Evolutionary conservation across 2,113 vertebrate genomes (phyloP), one percentile per base, ranked within the genome.

Genomic region (Paraplagusia blochii): DNA sequence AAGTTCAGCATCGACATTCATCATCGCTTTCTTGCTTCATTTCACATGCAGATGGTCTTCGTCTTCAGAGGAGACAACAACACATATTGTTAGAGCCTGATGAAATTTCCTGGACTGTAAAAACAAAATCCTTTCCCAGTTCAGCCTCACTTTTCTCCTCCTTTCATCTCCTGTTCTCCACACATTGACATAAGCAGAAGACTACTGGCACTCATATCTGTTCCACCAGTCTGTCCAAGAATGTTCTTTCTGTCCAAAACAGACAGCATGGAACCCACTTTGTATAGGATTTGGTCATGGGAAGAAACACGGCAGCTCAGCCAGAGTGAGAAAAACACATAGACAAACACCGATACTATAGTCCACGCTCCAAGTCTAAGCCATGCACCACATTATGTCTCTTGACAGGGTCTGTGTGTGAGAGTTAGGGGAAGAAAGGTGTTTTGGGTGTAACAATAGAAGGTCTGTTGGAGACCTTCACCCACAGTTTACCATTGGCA

Each of bases 371-470:
- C 1, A 48, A 52, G 67, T 77, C 61, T 74, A 72, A 77, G 62
- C 63, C 72, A 45, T 58, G 59, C 63, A 51, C 22, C 6, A 29
- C 22, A 29, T 29, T 29, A 29, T 29, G 22, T 29, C 22, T 29
- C 22, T 29, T 4, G 22, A 29, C 22, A 29, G 22, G 22, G 3
- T 29, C 22, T 29, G 22, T 65, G 43, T 36, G 39, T 64, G 39
- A 57, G 39, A 63, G 56, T 66, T 16, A 0, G 11, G 19, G 56
- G 9, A 38, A 38, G 82, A 55, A 55, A 76, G 55, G 44, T 75
- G 75, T 86, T 86, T 86, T 73, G 79, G 81, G 63, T 86, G 68
- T 81, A 91, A 91, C 81, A 81, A 82, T 85, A 74, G 50, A 70
- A 82, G 71, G 69, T 74, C 81, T 85, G 77, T 89, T 85, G 63